Percentiles rank a stretch among this genome's conserved stretches.
Evolutionary conservation across 2,888 invertebrate genomes (phyloP).

Genomic region (Sarcophaga rosellei): DNA sequence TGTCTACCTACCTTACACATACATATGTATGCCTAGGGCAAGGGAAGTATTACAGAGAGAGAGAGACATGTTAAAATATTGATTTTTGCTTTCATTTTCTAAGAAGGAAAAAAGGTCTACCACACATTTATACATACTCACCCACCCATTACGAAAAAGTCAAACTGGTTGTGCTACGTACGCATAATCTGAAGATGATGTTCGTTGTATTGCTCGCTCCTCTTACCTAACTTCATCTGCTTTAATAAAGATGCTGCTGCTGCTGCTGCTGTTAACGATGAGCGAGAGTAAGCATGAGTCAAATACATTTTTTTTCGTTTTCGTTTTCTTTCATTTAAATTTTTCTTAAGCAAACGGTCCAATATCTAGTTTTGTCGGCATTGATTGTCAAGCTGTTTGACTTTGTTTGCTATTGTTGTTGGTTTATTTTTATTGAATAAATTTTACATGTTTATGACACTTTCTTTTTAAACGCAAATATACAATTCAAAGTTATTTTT

Average conservation of each 20-base stretch:
- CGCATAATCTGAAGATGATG: background rate
- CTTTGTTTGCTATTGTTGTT: background rate
- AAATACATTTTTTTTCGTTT: background rate
- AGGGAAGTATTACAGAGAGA: too few relatives aligned
- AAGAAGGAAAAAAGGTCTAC: too few relatives aligned
- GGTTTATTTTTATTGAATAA: conserved; percentile 31
- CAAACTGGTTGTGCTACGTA: background rate
- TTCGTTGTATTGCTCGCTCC: background rate
- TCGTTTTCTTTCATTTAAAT: background rate
- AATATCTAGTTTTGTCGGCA: conserved; percentile 11
- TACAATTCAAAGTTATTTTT: conserved; percentile 15
- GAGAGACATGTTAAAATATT: background rate
- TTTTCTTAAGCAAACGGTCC: conserved; percentile 14
- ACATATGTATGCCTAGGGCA: background rate
- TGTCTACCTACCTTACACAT: background rate
- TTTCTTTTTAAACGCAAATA: conserved; percentile 59
- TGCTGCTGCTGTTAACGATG: background rate
- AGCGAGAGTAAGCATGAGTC: conserved; percentile 3
- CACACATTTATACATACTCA: too few relatives aligned
- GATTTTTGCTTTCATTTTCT: background rate
- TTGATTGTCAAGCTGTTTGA: conserved; percentile 21
- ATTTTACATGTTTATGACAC: conserved; percentile 66
- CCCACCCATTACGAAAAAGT: background rate
- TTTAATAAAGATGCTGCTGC: background rate
- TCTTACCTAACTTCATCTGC: background rate